These are phyloP conservation scores for Melikaiella ostensackeni DNA, from an alignment of 2,888 invertebrate species.

Conservation along the genomic window DNA sequence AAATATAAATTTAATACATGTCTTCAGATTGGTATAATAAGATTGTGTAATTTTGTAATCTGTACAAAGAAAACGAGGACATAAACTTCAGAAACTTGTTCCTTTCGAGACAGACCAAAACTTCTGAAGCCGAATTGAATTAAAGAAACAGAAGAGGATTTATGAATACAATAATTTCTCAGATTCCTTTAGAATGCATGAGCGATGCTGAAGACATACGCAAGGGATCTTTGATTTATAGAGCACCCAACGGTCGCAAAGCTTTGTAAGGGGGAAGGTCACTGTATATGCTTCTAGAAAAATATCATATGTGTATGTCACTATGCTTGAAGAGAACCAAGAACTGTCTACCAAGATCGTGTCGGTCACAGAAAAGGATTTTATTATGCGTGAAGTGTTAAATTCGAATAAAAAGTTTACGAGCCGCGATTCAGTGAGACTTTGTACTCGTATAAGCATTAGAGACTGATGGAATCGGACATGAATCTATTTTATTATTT, in stretches of 20 bases:
- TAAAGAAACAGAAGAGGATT: constrained; percentile 38
- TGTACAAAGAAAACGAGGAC: constrained; percentile 26
- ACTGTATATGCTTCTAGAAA: constrained; percentile 31
- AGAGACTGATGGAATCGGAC: background rate
- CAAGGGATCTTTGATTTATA: constrained; percentile 40
- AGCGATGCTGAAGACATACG: constrained; percentile 37
- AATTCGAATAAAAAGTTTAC: constrained; percentile 36
- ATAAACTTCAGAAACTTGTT: constrained; percentile 39
- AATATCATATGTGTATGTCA: constrained; percentile 29
- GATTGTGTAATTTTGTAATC: constrained; percentile 22
- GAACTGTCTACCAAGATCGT: constrained; percentile 24
- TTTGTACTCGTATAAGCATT: constrained; percentile 30
- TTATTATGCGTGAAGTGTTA: constrained; percentile 36
- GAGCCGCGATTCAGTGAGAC: constrained; percentile 1
- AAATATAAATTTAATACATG: constrained; percentile 14
- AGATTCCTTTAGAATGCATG: constrained; percentile 35
- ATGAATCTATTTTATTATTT: background rate
- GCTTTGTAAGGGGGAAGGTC: constrained; percentile 35
- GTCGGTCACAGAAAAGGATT: constrained; percentile 33
- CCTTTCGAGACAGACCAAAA: constrained; percentile 26
- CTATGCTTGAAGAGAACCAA: constrained; percentile 11
- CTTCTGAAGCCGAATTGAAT: constrained; percentile 36
- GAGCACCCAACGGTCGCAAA: constrained; percentile 33
- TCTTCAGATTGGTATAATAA: constrained; percentile 21
- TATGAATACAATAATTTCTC: constrained; percentile 38